Percentiles rank a stretch among this genome's conserved stretches.
Conservation (phyloP, 2,797 vertebrate species). For the Epinephelus coioides region DNA sequence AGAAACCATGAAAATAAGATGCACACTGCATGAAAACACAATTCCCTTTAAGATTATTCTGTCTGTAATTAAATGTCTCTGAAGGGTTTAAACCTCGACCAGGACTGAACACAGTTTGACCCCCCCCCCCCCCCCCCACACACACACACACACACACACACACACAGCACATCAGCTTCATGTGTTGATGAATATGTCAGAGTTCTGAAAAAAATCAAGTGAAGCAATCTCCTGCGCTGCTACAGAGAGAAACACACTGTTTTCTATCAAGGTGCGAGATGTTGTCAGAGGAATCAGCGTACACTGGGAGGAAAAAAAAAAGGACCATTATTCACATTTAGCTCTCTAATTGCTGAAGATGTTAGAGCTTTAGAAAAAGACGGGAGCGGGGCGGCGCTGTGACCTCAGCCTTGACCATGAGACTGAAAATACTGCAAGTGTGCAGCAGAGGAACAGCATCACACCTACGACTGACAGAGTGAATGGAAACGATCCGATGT, state of each 20-base stretch:
- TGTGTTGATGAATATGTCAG: slow-evolving; percentile 1
- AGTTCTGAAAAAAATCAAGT: slow-evolving; percentile 10
- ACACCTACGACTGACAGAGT: not conserved
- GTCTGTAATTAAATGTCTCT: not conserved
- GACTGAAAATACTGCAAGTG: slow-evolving; percentile 5
- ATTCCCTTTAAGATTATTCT: too few species aligned
- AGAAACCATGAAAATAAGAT: too few species aligned
- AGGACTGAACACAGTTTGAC: not conserved
- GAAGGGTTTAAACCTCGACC: not conserved
- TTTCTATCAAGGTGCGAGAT: not conserved
- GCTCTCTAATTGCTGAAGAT: not conserved
- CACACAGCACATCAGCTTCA: not conserved
- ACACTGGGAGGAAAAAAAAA: too few species aligned
- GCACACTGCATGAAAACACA: too few species aligned
- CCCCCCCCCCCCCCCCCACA: too few species aligned
- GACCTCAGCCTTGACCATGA: not conserved
- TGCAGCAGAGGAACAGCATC: not conserved
- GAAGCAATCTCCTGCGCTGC: not conserved
- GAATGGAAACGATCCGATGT: not conserved
- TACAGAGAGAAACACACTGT: not conserved
- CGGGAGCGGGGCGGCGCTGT: not conserved
- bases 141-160: not conserved
- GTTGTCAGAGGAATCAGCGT: too few species aligned
- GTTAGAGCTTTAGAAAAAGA: not conserved
- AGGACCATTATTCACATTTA: not conserved